phyloP scores from a whole-genome alignment of 1,140 invertebrate genomes.

The Cyclina sinensis region DNA sequence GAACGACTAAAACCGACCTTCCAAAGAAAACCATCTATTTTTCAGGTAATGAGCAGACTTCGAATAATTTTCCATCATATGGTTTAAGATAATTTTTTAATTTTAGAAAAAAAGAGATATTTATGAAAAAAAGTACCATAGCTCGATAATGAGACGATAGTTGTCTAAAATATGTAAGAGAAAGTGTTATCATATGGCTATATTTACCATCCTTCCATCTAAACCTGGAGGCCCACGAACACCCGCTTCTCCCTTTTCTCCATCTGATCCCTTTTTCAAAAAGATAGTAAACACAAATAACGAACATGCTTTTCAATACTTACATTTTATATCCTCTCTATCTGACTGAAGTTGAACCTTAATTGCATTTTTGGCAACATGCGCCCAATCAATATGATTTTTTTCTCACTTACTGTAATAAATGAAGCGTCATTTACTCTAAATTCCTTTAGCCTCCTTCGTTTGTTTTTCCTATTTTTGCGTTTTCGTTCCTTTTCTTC shows the following conservation, averaged over 20 bases:
- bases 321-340: too few species aligned
- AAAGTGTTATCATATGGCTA: too few species aligned
- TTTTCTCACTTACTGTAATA: slow-evolving; percentile 26
- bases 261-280: slow-evolving; percentile 10
- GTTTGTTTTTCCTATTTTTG: slow-evolving; percentile 35
- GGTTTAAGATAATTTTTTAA: too few species aligned
- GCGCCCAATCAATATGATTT: not conserved
- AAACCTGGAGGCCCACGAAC: not conserved
- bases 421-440: slow-evolving; percentile 10
- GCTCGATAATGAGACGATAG: too few species aligned
- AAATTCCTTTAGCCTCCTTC: slow-evolving; percentile 42
- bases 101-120: too few species aligned
- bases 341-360: not conserved
- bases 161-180: too few species aligned
- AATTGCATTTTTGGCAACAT: not conserved
- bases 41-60: too few species aligned
- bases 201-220: slow-evolving; percentile 48
- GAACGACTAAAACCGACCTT: too few species aligned
- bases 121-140: too few species aligned
- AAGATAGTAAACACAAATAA: not conserved
- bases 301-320: too few species aligned
- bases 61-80: too few species aligned
- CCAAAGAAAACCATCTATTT: too few species aligned
- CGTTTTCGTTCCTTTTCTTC: slow-evolving; percentile 6
- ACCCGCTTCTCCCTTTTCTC: slow-evolving; percentile 41